These are phyloP conservation scores for Aphodius sticticus DNA, from an alignment of 2,888 invertebrate species.

Conservation along the genomic window DNA sequence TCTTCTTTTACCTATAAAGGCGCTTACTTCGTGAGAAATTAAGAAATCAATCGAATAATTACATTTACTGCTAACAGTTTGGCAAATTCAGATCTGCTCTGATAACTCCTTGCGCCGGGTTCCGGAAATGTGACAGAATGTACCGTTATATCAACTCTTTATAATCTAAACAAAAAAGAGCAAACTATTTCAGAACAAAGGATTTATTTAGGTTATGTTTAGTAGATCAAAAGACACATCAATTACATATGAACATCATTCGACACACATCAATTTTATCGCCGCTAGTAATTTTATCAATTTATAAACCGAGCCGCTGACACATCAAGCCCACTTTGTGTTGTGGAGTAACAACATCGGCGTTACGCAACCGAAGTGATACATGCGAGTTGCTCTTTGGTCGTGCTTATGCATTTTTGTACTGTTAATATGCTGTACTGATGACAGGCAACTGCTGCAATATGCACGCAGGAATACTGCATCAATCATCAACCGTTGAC, in stretches of 20 bases:
- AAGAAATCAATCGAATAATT: not conserved
- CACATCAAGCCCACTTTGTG: slow-evolving; percentile 4
- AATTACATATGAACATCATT: not conserved
- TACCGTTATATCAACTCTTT: not conserved
- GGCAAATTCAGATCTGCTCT: not conserved
- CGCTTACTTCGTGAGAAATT: not conserved
- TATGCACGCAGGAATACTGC: not conserved
- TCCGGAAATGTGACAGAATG: not conserved
- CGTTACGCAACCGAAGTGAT: not conserved
- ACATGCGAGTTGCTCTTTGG: not conserved
- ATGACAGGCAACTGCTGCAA: not conserved
- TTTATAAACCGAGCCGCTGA: not conserved
- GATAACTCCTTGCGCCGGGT: not conserved
- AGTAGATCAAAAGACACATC: not conserved
- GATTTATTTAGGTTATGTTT: not conserved
- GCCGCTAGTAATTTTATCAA: not conserved
- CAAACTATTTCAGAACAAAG: not conserved
- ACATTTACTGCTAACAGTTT: not conserved
- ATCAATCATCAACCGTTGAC: not conserved
- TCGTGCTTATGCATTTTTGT: not conserved
- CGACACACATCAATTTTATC: not conserved
- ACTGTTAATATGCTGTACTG: not conserved
- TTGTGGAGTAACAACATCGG: not conserved
- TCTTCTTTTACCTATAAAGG: not conserved
- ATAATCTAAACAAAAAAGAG: not conserved